These are phyloP conservation scores for Panthera leo DNA, from an alignment of 2,113 vertebrate species.

Conservation along the genomic window DNA sequence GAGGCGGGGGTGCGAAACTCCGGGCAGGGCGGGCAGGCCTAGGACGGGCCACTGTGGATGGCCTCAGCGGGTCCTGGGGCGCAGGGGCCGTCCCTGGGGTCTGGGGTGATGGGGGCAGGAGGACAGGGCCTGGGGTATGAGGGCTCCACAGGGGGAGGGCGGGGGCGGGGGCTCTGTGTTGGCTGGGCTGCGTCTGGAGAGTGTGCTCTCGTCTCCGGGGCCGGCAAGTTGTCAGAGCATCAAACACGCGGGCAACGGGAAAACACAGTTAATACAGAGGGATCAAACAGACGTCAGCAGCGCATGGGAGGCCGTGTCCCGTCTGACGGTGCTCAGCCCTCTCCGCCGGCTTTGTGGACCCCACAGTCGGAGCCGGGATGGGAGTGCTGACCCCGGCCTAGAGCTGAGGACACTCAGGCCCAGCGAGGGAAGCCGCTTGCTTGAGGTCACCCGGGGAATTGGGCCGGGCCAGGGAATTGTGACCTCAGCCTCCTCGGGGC, in stretches of 20 bases:
- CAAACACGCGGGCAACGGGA: not conserved
- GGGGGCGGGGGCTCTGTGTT: not conserved
- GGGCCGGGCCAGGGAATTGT: not conserved
- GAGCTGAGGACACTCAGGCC: not conserved
- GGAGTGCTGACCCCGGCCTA: not conserved
- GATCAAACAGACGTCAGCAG: not conserved
- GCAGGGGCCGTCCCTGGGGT: not conserved
- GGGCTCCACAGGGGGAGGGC: not conserved
- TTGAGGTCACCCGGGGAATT: not conserved
- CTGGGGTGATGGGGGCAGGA: not conserved
- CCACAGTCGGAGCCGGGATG: too few relatives aligned
- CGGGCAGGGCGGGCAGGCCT: too few relatives aligned
- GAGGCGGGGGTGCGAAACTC: not conserved
- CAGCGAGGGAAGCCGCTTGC: not conserved
- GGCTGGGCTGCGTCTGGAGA: not conserved
- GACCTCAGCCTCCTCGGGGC: not conserved
- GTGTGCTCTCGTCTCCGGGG: not conserved
- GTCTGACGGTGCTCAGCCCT: not conserved
- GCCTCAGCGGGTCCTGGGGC: not conserved
- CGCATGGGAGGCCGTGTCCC: accelerated
- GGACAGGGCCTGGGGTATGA: not conserved
- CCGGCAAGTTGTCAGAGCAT: not conserved
- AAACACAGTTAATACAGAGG: not conserved
- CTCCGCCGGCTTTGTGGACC: accelerated
- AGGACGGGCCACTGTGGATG: not conserved